phyloP scores from a whole-genome alignment of 1,140 invertebrate genomes.

The Procambarus virginalis region DNA sequence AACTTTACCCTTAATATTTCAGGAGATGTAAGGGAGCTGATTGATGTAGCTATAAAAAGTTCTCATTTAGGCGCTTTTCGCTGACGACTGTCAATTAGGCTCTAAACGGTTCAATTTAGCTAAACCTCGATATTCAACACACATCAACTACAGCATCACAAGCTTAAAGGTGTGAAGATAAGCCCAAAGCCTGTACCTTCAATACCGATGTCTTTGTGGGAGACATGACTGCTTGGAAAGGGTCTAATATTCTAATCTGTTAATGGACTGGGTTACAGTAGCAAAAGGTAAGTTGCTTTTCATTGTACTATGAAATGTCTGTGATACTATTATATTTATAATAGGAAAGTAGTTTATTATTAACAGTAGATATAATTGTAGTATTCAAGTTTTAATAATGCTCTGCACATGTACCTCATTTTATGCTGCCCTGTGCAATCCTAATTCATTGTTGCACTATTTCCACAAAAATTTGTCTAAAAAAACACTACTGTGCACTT shows the following conservation, averaged over 20 bases:
- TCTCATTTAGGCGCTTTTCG: slow-evolving; percentile 22
- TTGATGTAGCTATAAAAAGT: background rate
- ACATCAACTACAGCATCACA: slow-evolving; percentile 34
- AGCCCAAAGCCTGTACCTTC: slow-evolving; percentile 73
- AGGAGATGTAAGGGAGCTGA: slow-evolving; percentile 44
- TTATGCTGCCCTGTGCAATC: too few species aligned
- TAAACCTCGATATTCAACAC: slow-evolving; percentile 26
- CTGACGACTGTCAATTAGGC: slow-evolving; percentile 24
- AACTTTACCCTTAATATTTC: background rate
- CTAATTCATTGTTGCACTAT: too few species aligned
- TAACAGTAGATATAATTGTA: too few species aligned
- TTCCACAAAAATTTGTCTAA: too few species aligned
- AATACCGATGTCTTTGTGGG: slow-evolving; percentile 75
- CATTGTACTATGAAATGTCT: too few species aligned
- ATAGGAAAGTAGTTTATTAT: too few species aligned
- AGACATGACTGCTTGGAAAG: slow-evolving; percentile 73
- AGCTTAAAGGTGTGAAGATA: slow-evolving; percentile 72
- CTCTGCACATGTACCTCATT: background rate
- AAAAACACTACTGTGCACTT: too few species aligned
- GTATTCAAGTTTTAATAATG: background rate
- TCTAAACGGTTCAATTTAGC: slow-evolving; percentile 7
- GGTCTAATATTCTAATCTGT: slow-evolving; percentile 71
- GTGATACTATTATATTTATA: too few species aligned
- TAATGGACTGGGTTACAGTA: slow-evolving; percentile 32
- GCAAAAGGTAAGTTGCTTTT: background rate